Conservation (phyloP, 1,140 invertebrate genomes). For the Pogonognathellus flavescens region DNA sequence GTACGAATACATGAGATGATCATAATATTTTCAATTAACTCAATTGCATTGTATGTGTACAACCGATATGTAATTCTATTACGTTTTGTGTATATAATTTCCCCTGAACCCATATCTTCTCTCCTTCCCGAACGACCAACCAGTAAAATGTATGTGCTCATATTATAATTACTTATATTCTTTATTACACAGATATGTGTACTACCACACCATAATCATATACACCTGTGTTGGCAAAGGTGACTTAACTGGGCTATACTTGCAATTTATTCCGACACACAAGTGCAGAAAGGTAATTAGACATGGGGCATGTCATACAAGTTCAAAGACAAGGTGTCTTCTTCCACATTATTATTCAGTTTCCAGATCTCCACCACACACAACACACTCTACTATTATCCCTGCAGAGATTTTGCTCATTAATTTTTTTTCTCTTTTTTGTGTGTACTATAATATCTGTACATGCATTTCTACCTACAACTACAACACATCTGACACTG, state of each 20-base stretch:
- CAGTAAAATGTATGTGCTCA: neutral
- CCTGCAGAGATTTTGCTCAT: neutral
- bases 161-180: neutral
- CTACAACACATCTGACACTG: neutral
- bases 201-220: no score
- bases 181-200: no score
- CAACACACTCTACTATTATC: neutral
- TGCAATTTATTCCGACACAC: slow-evolving; percentile 20
- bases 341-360: neutral
- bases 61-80: neutral
- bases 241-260: slow-evolving; percentile 40
- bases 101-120: neutral
- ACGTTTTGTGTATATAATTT: neutral
- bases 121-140: neutral
- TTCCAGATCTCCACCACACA: neutral
- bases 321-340: slow-evolving; percentile 38
- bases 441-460: neutral
- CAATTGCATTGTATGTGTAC: slow-evolving; percentile 11
- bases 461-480: neutral
- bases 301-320: slow-evolving; percentile 22
- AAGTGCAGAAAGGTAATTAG: slow-evolving; percentile 42
- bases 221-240: neutral
- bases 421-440: neutral
- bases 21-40: slow-evolving; percentile 26
- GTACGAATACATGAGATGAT: neutral